These are phyloP conservation scores for Prosapia bicincta DNA, from an alignment of 2,888 invertebrate genomes.

Conservation along the genomic window DNA sequence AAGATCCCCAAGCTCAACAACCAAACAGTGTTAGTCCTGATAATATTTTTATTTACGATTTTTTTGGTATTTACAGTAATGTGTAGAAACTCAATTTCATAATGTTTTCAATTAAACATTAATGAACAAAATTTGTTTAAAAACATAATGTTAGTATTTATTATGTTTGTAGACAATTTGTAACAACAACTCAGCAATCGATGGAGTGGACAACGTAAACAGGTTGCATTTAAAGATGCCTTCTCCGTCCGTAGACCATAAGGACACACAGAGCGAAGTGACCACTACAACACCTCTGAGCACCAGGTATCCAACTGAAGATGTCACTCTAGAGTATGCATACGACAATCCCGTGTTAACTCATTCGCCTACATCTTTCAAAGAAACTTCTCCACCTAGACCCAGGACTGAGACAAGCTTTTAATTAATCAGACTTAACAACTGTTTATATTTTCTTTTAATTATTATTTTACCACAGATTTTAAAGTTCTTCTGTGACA, in stretches of 20 bases:
- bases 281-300: slow-evolving; percentile 61
- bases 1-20: too few species aligned
- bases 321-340: slow-evolving; percentile 70
- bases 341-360: slow-evolving; percentile 78
- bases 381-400: background rate
- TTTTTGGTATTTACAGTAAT: too few species aligned
- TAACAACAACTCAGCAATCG: slow-evolving; percentile 12
- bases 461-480: too few species aligned
- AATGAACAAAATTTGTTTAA: too few species aligned
- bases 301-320: slow-evolving; percentile 71
- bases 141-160: too few species aligned
- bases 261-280: slow-evolving; percentile 30
- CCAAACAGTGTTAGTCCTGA: too few species aligned
- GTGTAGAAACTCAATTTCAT: too few species aligned
- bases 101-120: too few species aligned
- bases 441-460: too few species aligned
- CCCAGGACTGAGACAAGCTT: slow-evolving; percentile 20
- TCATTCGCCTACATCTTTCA: slow-evolving; percentile 49
- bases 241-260: slow-evolving; percentile 5
- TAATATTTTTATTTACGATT: too few species aligned
- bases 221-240: slow-evolving; percentile 7
- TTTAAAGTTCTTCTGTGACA: too few species aligned
- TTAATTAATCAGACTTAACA: too few species aligned
- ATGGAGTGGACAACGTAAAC: slow-evolving; percentile 16
- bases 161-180: slow-evolving; percentile 14